Base-by-base conservation (phyloP, 1,140 invertebrate species). In the Ridgeia piscesae region DNA sequence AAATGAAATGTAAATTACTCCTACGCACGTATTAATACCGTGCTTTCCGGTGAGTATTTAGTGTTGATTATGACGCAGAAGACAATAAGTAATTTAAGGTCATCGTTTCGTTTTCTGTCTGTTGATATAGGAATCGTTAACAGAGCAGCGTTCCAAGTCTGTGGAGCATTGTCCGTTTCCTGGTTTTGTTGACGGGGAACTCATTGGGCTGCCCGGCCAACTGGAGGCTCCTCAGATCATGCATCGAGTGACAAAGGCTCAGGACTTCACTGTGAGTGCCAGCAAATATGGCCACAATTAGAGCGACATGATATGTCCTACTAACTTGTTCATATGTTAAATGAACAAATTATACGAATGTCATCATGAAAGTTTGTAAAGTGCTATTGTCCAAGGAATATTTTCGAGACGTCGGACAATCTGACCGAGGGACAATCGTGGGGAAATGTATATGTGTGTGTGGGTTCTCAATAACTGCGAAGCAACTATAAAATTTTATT, bases 161-260 rank as follows among this genome's bases (percentile, higher is more conserved):
- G 92, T 95, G 58, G 95, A 95, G 17, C 95, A 94, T 93, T 95
- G 94, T 93, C 93, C 93, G 91, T 95, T 95, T 92, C 95, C 95
- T 48, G 95, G 95, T 1, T 95, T 95, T 93, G 92, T 94, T 17
- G 93, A 94, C 34, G 94, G 95, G 91, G 95, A 95, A 92, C 92
- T 95, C 34, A 94, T 94, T 58, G 95, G 95, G 92, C 93, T 95
- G 35, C 95, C 95, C 27, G 94, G 93, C 21, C 95, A 95, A 91
- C 93, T 95, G 58, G 95, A 95, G 92, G 94, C 94, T 50, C 95
- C 95, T 58, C 95, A 94, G 33, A 94, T 95, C 21, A 93, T 95
- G 48, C 94, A 95, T 91, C 92, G 94, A 50, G 94, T 95, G 91
- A 95, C 95, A 31, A 95, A 94, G 91, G 94, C 95, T 31, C 95